phyloP scores from a whole-genome alignment of 1,140 invertebrate genomes.

The Thaumetopoea pityocampa region DNA sequence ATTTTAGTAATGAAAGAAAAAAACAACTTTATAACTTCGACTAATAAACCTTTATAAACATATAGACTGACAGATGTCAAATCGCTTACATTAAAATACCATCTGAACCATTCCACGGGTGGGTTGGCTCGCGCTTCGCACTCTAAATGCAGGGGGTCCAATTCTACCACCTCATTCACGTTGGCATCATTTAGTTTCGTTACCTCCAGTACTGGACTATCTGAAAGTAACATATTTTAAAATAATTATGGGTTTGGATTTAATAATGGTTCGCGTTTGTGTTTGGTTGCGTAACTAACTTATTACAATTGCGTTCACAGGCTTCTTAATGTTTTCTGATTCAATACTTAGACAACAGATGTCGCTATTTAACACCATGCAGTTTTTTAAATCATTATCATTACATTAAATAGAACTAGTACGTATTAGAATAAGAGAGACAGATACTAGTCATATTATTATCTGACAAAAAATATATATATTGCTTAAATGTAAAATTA shows the following conservation, averaged over 20 bases:
- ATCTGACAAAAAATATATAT: no score
- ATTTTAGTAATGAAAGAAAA: no score
- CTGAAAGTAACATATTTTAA: conserved; percentile 33
- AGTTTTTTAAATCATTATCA: no score
- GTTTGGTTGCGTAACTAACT: not conserved
- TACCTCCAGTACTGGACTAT: conserved; percentile 63
- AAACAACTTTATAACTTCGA: not conserved
- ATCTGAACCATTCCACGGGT: conserved; percentile 81
- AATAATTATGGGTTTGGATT: conserved; percentile 1
- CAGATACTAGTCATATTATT: no score
- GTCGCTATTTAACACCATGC: no score
- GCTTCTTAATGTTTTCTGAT: no score
- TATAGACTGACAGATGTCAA: conserved; percentile 33
- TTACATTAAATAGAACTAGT: no score
- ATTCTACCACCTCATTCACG: conserved; percentile 47
- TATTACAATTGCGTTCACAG: no score
- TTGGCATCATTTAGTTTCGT: conserved; percentile 42
- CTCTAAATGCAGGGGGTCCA: conserved; percentile 81
- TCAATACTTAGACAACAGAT: no score
- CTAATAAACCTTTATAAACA: not conserved
- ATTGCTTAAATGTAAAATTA: no score
- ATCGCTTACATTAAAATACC: conserved; percentile 89
- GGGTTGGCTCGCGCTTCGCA: conserved; percentile 88
- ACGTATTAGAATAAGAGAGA: no score
- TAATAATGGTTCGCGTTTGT: not conserved